Evolutionary conservation across 2,113 vertebrate species (phyloP), one percentile per base, ranked within the genome.

Genomic region (Epinephelus fuscoguttatus): DNA sequence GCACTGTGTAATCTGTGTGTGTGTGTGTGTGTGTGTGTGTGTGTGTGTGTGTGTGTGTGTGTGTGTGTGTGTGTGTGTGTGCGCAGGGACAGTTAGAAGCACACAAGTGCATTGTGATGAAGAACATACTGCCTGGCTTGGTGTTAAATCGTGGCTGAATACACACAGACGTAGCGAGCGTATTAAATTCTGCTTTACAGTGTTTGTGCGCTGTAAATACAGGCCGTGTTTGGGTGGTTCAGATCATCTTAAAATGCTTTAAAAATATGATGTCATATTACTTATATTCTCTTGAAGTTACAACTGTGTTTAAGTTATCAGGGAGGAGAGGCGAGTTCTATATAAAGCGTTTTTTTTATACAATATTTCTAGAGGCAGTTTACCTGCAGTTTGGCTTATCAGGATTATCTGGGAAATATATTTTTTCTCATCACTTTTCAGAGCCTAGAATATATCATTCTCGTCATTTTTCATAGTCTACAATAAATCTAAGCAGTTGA

Each of bases 111-210:
- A 64, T 76, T 75, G 56, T 88, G 86, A 90, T 90, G 67, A 70
- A 82, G 78, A 82, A 91, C 85, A 82, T 82, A 70, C 71, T 75
- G 84, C 75, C 60, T 77, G 47, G 79, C 62, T 56, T 72, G 71
- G 85, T 90, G 84, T 90, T 87, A 87, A 90, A 90, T 83, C 23
- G 42, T 81, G 47, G 52, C 62, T 80, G 70, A 86, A 84, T 75
- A 78, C 59, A 85, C 70, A 70, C 57, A 75, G 68, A 77, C 49
- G 68, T 30, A 66, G 81, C 45, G 52, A 56, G 50, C 57, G 61
- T 76, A 78, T 87, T 82, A 75, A 75, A 82, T 76, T 84, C 11
- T 62, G 66, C 67, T 85, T 87, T 55, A 78, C 59, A 19, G 82
- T 68, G 53, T 84, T 68, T 52, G 23, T 47, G 21, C 45, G 27